A percentile compares a stretch with the other conserved stretches of the same genome.
phyloP scores from a whole-genome alignment of 2,113 vertebrate genomes.

The Eonycteris spelaea region DNA sequence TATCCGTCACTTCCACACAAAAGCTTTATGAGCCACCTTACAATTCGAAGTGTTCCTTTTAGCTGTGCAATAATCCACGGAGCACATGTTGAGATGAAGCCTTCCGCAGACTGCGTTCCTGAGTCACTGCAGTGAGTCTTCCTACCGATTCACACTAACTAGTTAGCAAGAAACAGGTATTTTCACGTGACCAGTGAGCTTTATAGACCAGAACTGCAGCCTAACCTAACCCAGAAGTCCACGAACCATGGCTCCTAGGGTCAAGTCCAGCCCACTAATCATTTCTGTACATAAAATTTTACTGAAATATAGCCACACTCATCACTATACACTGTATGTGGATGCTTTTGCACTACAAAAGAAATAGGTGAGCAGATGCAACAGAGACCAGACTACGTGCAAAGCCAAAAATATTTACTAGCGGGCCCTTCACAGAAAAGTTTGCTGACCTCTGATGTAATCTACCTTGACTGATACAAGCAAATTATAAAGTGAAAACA shows the following conservation, averaged over 20 bases:
- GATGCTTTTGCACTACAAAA: background rate
- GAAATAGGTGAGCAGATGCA: background rate
- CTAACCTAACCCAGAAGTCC: background rate
- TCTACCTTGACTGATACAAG: background rate
- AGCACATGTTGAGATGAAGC: background rate
- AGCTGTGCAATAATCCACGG: background rate
- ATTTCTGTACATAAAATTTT: background rate
- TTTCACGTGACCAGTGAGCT: background rate
- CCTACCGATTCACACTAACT: background rate
- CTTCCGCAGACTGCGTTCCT: background rate
- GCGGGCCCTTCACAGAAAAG: background rate
- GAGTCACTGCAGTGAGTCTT: background rate
- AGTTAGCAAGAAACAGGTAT: background rate
- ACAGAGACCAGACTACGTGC: background rate
- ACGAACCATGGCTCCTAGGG: background rate
- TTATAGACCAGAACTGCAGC: background rate
- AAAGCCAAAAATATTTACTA: background rate
- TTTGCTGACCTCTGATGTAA: background rate
- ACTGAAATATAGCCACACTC: background rate
- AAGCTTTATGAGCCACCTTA: too few relatives aligned
- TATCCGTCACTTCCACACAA: background rate
- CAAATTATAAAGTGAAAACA: background rate
- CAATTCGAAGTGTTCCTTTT: background rate
- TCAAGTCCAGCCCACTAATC: background rate
- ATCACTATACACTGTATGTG: background rate